Base-by-base conservation (phyloP, 2,888 invertebrate species). In the Drosophila formosana region DNA sequence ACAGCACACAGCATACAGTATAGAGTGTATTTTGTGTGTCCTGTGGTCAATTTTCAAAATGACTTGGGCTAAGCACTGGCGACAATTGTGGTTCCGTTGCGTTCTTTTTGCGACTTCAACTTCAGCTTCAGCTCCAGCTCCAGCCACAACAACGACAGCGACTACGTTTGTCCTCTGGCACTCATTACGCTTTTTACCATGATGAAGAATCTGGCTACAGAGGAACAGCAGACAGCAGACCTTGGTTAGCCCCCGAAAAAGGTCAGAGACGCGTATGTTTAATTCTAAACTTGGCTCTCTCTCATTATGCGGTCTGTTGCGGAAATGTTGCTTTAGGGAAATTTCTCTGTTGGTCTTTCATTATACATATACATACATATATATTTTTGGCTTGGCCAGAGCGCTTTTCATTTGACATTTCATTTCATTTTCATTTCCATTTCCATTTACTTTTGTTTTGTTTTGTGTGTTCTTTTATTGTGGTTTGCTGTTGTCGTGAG, bases 231-330 rank as follows among this genome's bases (percentile, higher is more conserved):
- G 28, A 28, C 7, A n/a, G 13, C 47, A 30, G 30, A 32, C 52
- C 46, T 46, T 47, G 69, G 66, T 56, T 46, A 46, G 74, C 47
- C 57, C 41, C 57, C 45, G 50, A 41, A 72, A 71, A 66, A 77
- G 87, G 80, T 77, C 80, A 77, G 52, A 77, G 72, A 81, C 81
- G 75, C 75, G 84, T 74, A 75, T 80, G 70, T 53, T 67, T 61
- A 78, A 85, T 72, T 66, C 80, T 69, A 67, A 80, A 62, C 84
- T 73, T 78, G 77, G 55, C 62, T 53, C 23, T 65, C 87, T 77
- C 88, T 90, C 90, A 90, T 91, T 91, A 91, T 90, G 90, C 88
- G 89, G 91, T 91, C 88, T 89, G 83, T 67, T 87, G 89, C 91
- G 91, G 91, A 91, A 91, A 89, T 90, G 85, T 89, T 87, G 77